Base-by-base conservation (phyloP, 1,140 invertebrate species). In the Helicorthomorpha holstii region DNA sequence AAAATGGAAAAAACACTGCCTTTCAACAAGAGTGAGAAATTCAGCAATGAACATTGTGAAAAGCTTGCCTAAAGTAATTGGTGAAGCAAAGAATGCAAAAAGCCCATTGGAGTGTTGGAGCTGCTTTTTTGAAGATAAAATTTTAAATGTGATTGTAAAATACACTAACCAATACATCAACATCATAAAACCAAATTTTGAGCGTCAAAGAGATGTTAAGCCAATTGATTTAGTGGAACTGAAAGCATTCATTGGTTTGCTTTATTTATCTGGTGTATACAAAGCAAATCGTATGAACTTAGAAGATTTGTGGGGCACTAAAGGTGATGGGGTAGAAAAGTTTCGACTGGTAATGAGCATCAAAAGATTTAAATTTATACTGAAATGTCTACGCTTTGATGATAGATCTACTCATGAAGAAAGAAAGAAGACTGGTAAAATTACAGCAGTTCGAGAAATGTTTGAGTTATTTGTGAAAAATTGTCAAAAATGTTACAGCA, bases 381-480 rank as follows among this genome's bases (percentile, higher is more conserved):
- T 55, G 10, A n/a, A 52, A 1, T 52, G 22, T 34, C 21, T 58
- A 1, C 23, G 53, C 29, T 57, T 57, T 41, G 46, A 57, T 46
- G 48, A 58, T 48, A 23, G 2, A 1, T 21, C 24, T 19, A 57
- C 1, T 2, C 3, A 42, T 23, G 27, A 22, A 16, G 19, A 49
- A 48, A 10, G 50, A 38, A 52, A 48, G 27, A 24, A 23, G 27
- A 19, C 10, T 16, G 49, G 53, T 25, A 21, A 27, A 12, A 23
- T 54, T 29, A 41, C 49, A 3, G 50, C 53, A 2, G 45, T 54
- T 47, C 49, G 50, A 16, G 29, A 53, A n/a, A 14, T 54, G 46
- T 70, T 61, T 61, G 53, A 54, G 2, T 3, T 22, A 23, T 51
- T 53, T 44, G 24, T 53, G 12, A 21, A 51, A 38, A 54, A 50